Percentiles rank a stretch among this genome's conserved stretches.
These are phyloP conservation scores for Cephus nigrinus DNA, from an alignment of 2,888 invertebrate genomes.

Conservation along the genomic window DNA sequence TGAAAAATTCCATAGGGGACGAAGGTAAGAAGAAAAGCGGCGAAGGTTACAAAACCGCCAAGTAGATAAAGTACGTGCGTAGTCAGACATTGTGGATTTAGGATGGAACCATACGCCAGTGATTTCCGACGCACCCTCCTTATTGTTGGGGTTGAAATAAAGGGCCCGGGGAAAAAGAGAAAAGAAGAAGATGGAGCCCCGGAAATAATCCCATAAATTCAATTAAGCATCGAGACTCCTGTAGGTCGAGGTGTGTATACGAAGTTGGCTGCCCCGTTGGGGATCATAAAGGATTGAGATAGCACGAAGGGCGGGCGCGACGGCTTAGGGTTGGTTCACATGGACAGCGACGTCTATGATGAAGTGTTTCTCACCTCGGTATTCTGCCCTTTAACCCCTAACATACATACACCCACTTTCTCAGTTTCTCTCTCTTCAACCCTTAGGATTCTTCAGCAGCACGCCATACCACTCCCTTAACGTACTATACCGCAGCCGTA, in stretches of 20 bases:
- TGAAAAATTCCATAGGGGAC: neutral
- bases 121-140: neutral
- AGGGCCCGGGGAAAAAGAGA: neutral
- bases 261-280: neutral
- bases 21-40: neutral
- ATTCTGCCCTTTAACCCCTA: neutral
- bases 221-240: conserved; percentile 12
- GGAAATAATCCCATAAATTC: conserved; percentile 25
- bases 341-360: conserved; percentile 31
- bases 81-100: neutral
- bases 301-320: conserved; percentile 11
- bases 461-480: neutral
- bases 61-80: neutral
- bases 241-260: neutral
- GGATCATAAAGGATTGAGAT: conserved; percentile 25
- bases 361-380: conserved; percentile 35
- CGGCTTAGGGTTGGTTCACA: conserved; percentile 19
- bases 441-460: conserved; percentile 1
- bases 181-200: neutral
- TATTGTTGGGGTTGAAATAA: neutral
- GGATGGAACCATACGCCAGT: neutral
- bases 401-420: neutral
- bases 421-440: neutral
- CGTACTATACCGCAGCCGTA: neutral
- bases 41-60: neutral